These are phyloP conservation scores for Somateria mollissima DNA, from an alignment of 2,797 vertebrate genomes.

Conservation along the genomic window DNA sequence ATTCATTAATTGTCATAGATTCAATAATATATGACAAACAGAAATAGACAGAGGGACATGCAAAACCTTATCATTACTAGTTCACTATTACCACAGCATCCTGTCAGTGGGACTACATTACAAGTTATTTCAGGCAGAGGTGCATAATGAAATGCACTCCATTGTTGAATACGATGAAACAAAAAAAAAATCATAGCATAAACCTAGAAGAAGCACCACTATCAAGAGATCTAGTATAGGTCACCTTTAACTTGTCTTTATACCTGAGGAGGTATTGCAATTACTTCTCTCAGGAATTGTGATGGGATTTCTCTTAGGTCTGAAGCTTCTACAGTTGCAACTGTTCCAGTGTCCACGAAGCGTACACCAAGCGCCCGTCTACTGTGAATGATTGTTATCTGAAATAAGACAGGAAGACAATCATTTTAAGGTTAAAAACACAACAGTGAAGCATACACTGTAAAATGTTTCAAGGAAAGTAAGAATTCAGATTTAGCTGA, in stretches of 20 bases:
- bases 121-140: not conserved
- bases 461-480: not conserved
- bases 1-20: not conserved
- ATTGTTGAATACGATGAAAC: not conserved
- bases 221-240: not conserved
- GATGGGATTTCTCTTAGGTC: constrained; percentile 91
- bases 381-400: constrained; percentile 89
- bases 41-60: not conserved
- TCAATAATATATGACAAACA: not conserved
- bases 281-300: constrained; percentile 81
- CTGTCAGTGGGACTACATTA: not conserved
- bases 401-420: constrained; percentile 14
- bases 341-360: constrained; percentile 87
- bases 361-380: constrained; percentile 88
- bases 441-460: not conserved
- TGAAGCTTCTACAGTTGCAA: constrained; percentile 88
- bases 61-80: not conserved
- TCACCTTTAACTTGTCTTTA: not conserved
- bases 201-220: not conserved
- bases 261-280: constrained; percentile 91
- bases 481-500: not conserved
- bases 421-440: not conserved
- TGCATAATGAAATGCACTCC: not conserved
- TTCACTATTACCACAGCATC: not conserved
- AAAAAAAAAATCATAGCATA: not conserved